Conservation (phyloP, 2,113 vertebrate species). For the Hydropotes inermis region DNA sequence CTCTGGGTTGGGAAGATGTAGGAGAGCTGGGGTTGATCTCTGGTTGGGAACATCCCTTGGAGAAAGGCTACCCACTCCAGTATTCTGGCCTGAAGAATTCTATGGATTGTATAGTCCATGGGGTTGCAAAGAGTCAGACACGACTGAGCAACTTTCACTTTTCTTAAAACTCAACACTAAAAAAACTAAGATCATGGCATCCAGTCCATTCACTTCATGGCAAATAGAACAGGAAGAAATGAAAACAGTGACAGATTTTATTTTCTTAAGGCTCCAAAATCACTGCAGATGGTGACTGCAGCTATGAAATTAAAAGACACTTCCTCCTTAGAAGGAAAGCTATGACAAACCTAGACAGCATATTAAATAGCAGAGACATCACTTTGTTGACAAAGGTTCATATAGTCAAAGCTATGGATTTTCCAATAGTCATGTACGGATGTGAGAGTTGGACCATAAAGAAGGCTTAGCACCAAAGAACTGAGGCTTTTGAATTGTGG, state of each 20-base stretch:
- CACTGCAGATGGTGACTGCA: background rate
- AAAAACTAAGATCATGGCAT: background rate
- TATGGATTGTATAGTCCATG: background rate
- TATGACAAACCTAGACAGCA: background rate
- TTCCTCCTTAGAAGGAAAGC: background rate
- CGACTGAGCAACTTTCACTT: background rate
- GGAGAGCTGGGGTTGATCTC: background rate
- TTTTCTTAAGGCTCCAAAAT: background rate
- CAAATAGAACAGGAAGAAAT: background rate
- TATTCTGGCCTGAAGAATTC: background rate
- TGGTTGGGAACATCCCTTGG: background rate
- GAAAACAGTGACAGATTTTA: background rate
- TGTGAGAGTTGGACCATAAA: background rate
- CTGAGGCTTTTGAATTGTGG: background rate
- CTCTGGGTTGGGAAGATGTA: background rate
- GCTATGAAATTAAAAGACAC: background rate
- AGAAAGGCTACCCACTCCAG: background rate
- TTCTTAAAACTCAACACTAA: background rate
- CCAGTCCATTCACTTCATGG: background rate
- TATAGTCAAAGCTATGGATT: background rate
- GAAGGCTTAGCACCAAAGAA: rapidly evolving
- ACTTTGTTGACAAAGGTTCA: background rate
- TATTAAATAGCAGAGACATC: background rate
- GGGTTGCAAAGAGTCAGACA: background rate
- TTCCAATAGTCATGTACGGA: background rate